Base-by-base conservation (phyloP, 2,797 vertebrate genomes). In the Mus spretus region DNA sequence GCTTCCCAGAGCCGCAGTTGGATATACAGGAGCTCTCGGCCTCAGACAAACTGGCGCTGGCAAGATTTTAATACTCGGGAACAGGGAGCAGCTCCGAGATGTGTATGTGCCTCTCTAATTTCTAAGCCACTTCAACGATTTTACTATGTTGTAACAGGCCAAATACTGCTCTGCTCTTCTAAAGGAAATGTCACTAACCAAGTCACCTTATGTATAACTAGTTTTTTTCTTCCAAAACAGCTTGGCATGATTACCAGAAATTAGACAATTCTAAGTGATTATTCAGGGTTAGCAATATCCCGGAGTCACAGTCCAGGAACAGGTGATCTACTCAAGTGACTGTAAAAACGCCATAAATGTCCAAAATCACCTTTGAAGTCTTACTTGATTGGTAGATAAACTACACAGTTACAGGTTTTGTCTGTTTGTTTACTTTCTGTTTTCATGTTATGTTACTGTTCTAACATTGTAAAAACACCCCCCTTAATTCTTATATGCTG, bases 401-500 rank as follows among this genome's bases (percentile, higher is more conserved):
- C n/a, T 53, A 63, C 34, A 98, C 72, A 92, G 90, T 95, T 90
- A 85, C 0, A 57, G 19, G 19, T 77, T 53, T 19, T 19, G 20
- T 20, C 40, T 37, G 24, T n/a, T 77, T 53, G 9, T 11, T 40
- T 44, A 4, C 44, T 74, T 4, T 11, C 44, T 44, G 9, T 44
- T 75, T 26, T 47, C 24, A 93, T 96, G 92, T 91, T 90, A 93
- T 19, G 47, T 96, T 80, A 96, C 80, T 95, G 91, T 89, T 96
- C 89, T 85, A 97, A 95, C 91, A 95, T 91, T 91, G 95, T 91
- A 40, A 65, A 65, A 96, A 96, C 94, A 95, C 85, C 96, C 91
- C 97, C 57, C 95, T 96, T 97, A 96, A 95, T 96, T 96, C 97
- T 97, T 97, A 97, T 96, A 89, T 95, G 95, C 84, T 90, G 90